Evolutionary conservation across 1,140 invertebrate genomes (phyloP).

Genomic region (Sycophaga agraensis): DNA sequence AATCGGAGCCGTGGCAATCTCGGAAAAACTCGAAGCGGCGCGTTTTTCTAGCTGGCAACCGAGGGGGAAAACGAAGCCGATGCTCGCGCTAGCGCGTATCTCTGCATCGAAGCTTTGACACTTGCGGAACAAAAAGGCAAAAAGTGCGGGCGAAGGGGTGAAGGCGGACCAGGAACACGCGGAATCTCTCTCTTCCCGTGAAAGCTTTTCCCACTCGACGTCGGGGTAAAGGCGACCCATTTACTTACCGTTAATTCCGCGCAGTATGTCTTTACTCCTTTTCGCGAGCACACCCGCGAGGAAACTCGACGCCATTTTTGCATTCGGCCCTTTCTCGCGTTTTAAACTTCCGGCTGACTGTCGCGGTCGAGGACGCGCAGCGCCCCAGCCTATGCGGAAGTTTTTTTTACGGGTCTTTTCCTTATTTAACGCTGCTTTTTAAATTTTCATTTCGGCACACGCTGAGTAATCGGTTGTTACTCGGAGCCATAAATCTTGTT

Average conservation of each 20-base stretch:
- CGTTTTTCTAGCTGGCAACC: too few relatives aligned
- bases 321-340: too few relatives aligned
- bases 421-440: too few relatives aligned
- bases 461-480: too few relatives aligned
- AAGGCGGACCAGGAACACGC: too few relatives aligned
- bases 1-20: not conserved
- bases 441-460: too few relatives aligned
- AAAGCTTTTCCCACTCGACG: conserved; percentile 34
- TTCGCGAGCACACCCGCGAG: not conserved
- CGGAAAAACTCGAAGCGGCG: not conserved
- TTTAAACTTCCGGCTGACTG: too few relatives aligned
- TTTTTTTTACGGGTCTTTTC: too few relatives aligned
- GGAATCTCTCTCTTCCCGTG: conserved; percentile 5
- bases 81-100: not conserved
- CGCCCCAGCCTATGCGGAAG: too few relatives aligned
- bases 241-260: conserved; percentile 22
- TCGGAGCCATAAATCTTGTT: too few relatives aligned
- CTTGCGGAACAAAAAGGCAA: not conserved
- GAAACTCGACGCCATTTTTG: not conserved
- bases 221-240: conserved; percentile 28
- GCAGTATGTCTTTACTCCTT: not conserved
- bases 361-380: too few relatives aligned
- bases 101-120: not conserved
- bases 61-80: too few relatives aligned
- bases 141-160: not conserved